phyloP scores from a whole-genome alignment of 92 coral and sea anemone genomes.

The Porites lobata region DNA sequence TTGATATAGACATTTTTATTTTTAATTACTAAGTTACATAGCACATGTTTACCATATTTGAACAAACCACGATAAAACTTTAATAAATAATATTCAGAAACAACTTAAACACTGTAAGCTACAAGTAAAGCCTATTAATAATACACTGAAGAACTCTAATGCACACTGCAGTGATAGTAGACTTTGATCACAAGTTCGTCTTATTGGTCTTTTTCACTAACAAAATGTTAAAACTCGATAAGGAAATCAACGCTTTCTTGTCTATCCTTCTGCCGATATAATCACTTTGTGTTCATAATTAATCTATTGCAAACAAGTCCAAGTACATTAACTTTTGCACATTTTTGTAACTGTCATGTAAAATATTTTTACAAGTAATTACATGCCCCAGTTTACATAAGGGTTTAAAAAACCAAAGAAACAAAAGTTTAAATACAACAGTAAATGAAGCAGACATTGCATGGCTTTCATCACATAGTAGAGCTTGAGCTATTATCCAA shows the following conservation, averaged over 20 bases:
- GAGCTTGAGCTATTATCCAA: no score
- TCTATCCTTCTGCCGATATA: background rate
- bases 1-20: background rate
- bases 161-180: background rate
- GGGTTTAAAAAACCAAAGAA: background rate
- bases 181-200: background rate
- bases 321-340: background rate
- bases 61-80: conserved; percentile 2
- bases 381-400: background rate
- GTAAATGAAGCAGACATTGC: no score
- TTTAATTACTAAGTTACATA: conserved; percentile 13
- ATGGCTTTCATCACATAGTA: background rate
- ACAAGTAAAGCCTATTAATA: background rate
- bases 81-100: conserved; percentile 27
- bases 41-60: conserved; percentile 11
- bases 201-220: no score
- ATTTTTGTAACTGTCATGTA: background rate
- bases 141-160: background rate
- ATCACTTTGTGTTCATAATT: background rate
- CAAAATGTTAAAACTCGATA: background rate
- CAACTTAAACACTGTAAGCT: conserved; percentile 15
- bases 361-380: background rate
- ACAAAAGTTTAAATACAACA: background rate
- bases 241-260: background rate
- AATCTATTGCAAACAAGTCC: background rate